Evolutionary conservation across 2,797 vertebrate species (phyloP), one percentile per base, ranked within the genome.

Genomic region (Rhynchotus rufescens): DNA sequence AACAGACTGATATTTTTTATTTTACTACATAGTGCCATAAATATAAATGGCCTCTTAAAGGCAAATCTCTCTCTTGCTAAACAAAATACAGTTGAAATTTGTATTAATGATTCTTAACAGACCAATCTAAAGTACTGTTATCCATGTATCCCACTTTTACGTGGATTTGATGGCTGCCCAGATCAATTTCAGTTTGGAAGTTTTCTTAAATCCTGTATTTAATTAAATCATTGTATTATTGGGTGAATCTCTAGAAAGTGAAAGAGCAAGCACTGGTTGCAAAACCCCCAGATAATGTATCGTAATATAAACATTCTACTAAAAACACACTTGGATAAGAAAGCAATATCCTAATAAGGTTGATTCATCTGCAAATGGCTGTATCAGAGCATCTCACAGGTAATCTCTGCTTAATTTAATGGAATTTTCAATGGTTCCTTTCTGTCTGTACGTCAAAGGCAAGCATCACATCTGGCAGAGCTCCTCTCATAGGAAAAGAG

Each of bases 51-150:
- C 51, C 71, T 88, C 80, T 93, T 78, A 92, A 92, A 92, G 72
- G 71, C 80, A 82, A 92, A 85, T 86, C 76, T 65, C 90, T 23
- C 60, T 89, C 87, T 92, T 76, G 44, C 64, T 92, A 95, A 93
- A 90, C 91, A 92, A 95, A 75, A 93, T 87, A 76, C 88, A 88
- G 89, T 92, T 84, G 91, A 86, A 75, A 76, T 64, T 64, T 57
- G 28, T 79, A 95, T 95, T 94, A 94, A 89, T 94, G 95, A 86
- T 86, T 92, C 77, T 91, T 94, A 87, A 94, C 65, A 75, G 80
- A 74, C 47, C 71, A 30, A 51, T 59, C 71, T 79, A 61, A 3
- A 3, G 15, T 22, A 17, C 32, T 16, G 4, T 60, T 94, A 54
- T 89, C 76, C 25, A 10, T 1, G 21, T 57, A 57, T 32, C 61